Conservation (phyloP, 2,797 vertebrate genomes). For the Pelobates cultripes region DNA sequence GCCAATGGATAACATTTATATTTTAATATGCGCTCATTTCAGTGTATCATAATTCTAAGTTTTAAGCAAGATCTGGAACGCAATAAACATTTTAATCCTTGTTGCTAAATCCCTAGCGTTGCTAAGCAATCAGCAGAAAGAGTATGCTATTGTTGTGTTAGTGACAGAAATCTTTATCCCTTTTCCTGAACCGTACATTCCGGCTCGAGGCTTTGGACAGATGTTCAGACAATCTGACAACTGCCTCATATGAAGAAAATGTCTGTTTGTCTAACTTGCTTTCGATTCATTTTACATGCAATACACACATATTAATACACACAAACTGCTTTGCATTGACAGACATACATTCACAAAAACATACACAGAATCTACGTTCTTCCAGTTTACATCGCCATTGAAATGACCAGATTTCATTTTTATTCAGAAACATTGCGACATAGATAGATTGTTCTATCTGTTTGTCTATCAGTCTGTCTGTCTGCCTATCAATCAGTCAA, state of each 20-base stretch:
- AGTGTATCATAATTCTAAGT: slow-evolving; percentile 33
- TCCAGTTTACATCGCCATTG: too few relatives aligned
- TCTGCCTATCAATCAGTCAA: too few relatives aligned
- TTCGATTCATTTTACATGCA: background rate
- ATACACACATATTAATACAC: background rate
- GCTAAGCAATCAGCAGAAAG: slow-evolving; percentile 51
- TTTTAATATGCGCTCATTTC: slow-evolving; percentile 28
- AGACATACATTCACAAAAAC: too few relatives aligned
- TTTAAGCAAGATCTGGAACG: slow-evolving; percentile 39
- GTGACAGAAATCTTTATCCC: slow-evolving; percentile 37
- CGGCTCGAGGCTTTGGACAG: slow-evolving; percentile 33
- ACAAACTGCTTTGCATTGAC: too few relatives aligned
- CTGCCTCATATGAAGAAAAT: background rate
- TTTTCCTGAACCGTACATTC: slow-evolving; percentile 26
- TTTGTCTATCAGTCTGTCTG: too few relatives aligned
- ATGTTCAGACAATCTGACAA: slow-evolving; percentile 44
- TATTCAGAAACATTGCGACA: too few relatives aligned
- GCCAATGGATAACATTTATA: slow-evolving; percentile 21
- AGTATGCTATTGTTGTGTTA: slow-evolving; percentile 35
- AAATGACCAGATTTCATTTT: too few relatives aligned
- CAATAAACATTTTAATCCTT: slow-evolving; percentile 50
- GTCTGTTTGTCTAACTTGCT: background rate
- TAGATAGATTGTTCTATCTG: too few relatives aligned
- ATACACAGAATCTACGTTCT: too few relatives aligned
- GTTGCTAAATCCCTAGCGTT: slow-evolving; percentile 44